Conservation (phyloP, 2,113 vertebrate species). For the human (Homo sapiens) region DNA sequence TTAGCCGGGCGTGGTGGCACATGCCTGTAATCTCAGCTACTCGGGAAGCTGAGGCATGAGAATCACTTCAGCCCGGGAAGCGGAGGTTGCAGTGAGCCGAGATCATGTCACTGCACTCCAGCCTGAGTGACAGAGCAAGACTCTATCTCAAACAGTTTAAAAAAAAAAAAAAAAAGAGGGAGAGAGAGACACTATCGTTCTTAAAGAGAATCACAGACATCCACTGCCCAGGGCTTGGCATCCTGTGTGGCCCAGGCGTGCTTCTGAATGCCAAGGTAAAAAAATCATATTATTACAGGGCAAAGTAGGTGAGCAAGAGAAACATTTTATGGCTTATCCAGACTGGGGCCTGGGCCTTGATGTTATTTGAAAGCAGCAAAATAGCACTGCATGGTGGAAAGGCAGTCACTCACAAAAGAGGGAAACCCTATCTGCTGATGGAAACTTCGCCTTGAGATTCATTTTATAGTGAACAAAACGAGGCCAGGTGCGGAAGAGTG, state of each 20-base stretch:
- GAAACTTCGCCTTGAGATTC: not conserved
- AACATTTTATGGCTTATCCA: not conserved
- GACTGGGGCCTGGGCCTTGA: not conserved
- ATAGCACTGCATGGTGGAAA: not conserved
- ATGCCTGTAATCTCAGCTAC: too few species aligned
- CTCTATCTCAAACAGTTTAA: too few species aligned
- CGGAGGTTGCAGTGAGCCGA: too few species aligned
- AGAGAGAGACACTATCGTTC: not conserved
- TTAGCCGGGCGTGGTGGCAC: accelerated
- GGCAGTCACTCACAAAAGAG: not conserved
- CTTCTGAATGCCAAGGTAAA: not conserved
- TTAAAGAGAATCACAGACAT: not conserved
- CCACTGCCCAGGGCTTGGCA: not conserved
- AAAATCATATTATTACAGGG: not conserved
- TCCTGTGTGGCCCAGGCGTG: not conserved
- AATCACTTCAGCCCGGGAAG: too few species aligned
- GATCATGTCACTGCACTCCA: too few species aligned
- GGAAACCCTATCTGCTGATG: not conserved
- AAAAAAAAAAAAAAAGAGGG: accelerated
- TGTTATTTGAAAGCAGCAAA: not conserved
- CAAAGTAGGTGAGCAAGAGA: not conserved
- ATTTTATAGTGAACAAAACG: not conserved
- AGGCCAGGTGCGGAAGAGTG: not conserved
- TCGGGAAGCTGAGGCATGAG: too few species aligned
- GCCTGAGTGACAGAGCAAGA: too few species aligned